Conservation (phyloP, 2,888 invertebrate genomes). For the Encarsia formosa region DNA sequence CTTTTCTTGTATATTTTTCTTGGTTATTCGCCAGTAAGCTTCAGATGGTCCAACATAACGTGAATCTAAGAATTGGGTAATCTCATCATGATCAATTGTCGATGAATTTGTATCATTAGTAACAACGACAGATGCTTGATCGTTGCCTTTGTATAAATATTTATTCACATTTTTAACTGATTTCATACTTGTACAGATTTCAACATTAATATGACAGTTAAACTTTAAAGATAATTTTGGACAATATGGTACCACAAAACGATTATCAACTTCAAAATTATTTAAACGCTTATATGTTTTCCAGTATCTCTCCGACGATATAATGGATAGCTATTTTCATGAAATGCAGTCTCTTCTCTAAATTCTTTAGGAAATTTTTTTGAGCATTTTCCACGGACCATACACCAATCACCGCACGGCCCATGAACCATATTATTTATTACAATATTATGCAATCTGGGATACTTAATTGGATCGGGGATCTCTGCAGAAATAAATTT, state of each 20-base stretch:
- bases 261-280: slow-evolving; percentile 34
- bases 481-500: slow-evolving; percentile 19
- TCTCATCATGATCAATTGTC: slow-evolving; percentile 15
- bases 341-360: slow-evolving; percentile 28
- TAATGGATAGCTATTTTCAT: slow-evolving; percentile 33
- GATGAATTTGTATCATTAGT: background rate
- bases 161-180: slow-evolving; percentile 38
- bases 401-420: slow-evolving; percentile 37
- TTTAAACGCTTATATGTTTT: slow-evolving; percentile 11
- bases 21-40: slow-evolving; percentile 23
- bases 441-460: slow-evolving; percentile 38
- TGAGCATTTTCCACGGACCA: slow-evolving; percentile 29
- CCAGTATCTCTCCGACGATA: slow-evolving; percentile 31
- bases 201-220: slow-evolving; percentile 39
- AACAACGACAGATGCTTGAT: slow-evolving; percentile 16
- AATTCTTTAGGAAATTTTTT: slow-evolving; percentile 35
- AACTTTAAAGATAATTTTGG: slow-evolving; percentile 26
- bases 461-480: slow-evolving; percentile 29
- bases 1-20: slow-evolving; percentile 16
- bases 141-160: slow-evolving; percentile 36
- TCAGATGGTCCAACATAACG: slow-evolving; percentile 25
- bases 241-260: slow-evolving; percentile 38
- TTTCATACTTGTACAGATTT: slow-evolving; percentile 32
- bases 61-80: slow-evolving; percentile 13
- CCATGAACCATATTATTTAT: slow-evolving; percentile 42